Conservation (phyloP, 2,888 invertebrate species). For the Merodon equestris region DNA sequence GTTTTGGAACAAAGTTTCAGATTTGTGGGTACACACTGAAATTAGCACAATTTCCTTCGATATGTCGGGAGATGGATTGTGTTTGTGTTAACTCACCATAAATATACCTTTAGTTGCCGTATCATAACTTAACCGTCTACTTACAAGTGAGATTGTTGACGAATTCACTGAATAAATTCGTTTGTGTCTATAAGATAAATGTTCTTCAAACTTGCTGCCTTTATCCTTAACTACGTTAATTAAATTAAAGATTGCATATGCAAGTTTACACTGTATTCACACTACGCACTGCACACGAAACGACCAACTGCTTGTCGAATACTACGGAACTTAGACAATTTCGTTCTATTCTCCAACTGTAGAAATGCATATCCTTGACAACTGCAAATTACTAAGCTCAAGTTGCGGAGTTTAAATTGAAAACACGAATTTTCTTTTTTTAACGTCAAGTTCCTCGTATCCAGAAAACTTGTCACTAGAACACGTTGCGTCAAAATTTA, state of each 20-base stretch:
- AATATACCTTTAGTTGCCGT: too few relatives aligned
- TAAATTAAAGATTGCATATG: slow-evolving; percentile 16
- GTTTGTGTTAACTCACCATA: too few relatives aligned
- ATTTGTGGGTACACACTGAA: slow-evolving; percentile 12
- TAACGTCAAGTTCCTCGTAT: neutral
- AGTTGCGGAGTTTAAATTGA: slow-evolving; percentile 27
- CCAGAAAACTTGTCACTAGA: too few relatives aligned
- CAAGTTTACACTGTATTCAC: neutral
- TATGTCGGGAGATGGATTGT: too few relatives aligned
- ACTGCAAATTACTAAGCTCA: neutral
- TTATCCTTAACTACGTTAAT: slow-evolving; percentile 16
- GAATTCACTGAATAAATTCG: too few relatives aligned
- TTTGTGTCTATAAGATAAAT: too few relatives aligned
- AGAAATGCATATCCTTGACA: neutral
- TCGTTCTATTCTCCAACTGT: too few relatives aligned
- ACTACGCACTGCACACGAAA: neutral
- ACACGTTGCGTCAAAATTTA: neutral
- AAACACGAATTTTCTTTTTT: slow-evolving; percentile 13
- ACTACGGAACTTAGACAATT: too few relatives aligned
- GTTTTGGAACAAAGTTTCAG: too few relatives aligned
- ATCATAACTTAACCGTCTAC: too few relatives aligned
- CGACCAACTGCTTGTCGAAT: neutral
- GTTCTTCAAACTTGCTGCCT: neutral
- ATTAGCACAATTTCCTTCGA: slow-evolving; percentile 6
- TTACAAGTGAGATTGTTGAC: too few relatives aligned